Evolutionary conservation across 2,888 invertebrate genomes (phyloP).

Genomic region (Rugalucina vietnamica): DNA sequence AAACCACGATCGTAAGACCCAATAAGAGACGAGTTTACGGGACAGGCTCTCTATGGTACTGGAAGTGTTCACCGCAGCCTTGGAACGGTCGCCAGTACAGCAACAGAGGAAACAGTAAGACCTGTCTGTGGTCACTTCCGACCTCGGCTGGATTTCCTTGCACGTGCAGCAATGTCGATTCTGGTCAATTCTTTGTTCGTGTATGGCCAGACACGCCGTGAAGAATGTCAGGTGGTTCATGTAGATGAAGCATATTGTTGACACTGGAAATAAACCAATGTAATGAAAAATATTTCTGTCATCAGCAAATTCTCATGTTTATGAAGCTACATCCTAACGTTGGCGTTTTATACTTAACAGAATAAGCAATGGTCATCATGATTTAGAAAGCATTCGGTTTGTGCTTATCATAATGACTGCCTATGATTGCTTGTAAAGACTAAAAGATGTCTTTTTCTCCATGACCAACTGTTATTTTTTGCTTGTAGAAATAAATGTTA

Average conservation of each 20-base stretch:
- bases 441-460: too few species aligned
- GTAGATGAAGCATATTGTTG: conserved; percentile 43
- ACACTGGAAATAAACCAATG: conserved; percentile 35
- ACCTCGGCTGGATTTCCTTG: conserved; percentile 37
- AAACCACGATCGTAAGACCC: background rate
- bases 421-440: background rate
- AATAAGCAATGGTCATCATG: background rate
- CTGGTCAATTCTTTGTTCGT: conserved; percentile 50
- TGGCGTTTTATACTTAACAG: background rate
- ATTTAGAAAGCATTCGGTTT: background rate
- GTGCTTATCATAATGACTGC: background rate
- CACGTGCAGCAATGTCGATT: conserved; percentile 46
- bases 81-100: conserved; percentile 39
- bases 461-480: too few species aligned
- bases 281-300: background rate
- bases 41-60: conserved; percentile 35
- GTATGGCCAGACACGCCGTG: conserved; percentile 36
- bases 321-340: background rate
- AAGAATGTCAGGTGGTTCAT: conserved; percentile 46
- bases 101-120: conserved; percentile 44
- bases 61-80: conserved; percentile 33
- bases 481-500: too few species aligned
- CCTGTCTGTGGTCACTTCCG: conserved; percentile 24
- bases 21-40: conserved; percentile 36
- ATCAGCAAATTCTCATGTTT: background rate